Conservation (phyloP, 2,888 invertebrate genomes). For the Apamea epomidion region DNA sequence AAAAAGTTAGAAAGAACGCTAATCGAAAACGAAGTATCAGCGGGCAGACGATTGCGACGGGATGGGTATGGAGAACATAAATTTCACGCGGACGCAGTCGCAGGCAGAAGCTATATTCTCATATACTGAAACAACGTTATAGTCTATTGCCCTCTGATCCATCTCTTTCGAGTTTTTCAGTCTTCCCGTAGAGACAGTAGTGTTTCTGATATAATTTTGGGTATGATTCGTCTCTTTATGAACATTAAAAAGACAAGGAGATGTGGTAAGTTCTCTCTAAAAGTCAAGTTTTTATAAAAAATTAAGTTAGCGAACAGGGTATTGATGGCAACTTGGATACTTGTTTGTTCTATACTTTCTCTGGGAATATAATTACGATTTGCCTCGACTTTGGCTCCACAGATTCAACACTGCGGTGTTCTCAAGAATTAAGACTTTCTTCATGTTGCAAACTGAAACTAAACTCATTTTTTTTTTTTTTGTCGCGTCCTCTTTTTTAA, state of each 20-base stretch:
- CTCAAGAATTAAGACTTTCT: neutral
- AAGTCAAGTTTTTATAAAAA: neutral
- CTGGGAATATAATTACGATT: neutral
- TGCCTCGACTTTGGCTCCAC: neutral
- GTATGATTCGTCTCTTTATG: neutral
- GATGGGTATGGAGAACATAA: no score
- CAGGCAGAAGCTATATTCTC: neutral
- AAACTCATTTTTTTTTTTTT: neutral
- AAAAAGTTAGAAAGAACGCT: no score
- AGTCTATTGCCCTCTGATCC: neutral
- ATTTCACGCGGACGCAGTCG: neutral
- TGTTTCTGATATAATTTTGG: neutral
- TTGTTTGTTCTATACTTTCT: neutral
- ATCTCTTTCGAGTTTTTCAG: neutral
- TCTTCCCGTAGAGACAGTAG: neutral
- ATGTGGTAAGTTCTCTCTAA: neutral
- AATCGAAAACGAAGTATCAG: no score
- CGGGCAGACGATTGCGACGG: no score
- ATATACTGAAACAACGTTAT: neutral
- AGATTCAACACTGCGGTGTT: neutral
- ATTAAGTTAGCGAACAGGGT: neutral
- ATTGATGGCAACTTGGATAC: neutral
- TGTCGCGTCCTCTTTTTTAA: neutral
- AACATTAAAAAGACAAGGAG: neutral
- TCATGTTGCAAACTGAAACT: neutral